These are phyloP conservation scores for Rallus crepitans DNA, from an alignment of 2,797 vertebrate species.

Conservation along the genomic window DNA sequence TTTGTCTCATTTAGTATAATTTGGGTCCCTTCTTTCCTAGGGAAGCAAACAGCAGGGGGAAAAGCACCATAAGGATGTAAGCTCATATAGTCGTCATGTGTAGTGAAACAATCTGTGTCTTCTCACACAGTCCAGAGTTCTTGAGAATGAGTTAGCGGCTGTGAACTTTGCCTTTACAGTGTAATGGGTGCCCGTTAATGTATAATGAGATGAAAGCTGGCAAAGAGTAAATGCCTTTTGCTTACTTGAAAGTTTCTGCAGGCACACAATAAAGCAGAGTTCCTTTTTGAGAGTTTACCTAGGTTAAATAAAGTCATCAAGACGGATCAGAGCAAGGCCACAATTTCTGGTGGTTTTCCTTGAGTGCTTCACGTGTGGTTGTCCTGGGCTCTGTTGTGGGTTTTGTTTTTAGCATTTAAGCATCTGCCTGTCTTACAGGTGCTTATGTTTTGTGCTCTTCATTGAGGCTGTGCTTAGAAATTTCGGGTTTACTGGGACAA, in stretches of 20 bases:
- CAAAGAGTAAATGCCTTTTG: background rate
- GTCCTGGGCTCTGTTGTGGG: background rate
- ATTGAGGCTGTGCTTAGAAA: background rate
- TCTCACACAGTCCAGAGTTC: background rate
- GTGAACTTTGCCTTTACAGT: background rate
- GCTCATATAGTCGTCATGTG: background rate
- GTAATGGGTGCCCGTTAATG: background rate
- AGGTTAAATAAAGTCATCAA: background rate
- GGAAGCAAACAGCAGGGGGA: slow-evolving; percentile 36
- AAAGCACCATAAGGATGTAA: slow-evolving; percentile 48
- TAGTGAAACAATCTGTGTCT: slow-evolving; percentile 52
- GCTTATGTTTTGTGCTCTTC: background rate
- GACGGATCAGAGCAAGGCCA: background rate
- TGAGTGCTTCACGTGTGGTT: rapidly evolving
- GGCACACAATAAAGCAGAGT: background rate
- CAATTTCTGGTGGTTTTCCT: background rate
- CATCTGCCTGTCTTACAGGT: background rate
- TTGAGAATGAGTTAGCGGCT: background rate
- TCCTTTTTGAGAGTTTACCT: background rate
- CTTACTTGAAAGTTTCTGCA: background rate
- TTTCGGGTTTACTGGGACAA: background rate
- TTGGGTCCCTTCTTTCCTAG: slow-evolving; percentile 44
- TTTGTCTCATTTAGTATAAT: slow-evolving; percentile 65
- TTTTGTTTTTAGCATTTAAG: background rate
- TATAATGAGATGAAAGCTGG: slow-evolving; percentile 10